Evolutionary conservation across 2,113 vertebrate genomes (phyloP).

Genomic region (Archilochus colubris): DNA sequence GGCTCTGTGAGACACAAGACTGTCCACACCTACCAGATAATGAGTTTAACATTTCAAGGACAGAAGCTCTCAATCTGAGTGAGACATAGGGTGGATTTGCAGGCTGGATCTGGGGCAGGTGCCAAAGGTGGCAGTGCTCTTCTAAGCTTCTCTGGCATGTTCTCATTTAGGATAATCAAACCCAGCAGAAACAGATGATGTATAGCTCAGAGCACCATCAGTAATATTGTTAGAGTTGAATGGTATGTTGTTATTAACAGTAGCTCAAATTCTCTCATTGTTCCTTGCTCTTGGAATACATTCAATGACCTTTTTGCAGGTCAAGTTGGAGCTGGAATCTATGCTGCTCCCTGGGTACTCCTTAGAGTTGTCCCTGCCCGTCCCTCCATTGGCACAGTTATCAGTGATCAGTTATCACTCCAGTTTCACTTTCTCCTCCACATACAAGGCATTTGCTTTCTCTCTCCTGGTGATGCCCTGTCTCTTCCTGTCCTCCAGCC

Average conservation of each 20-base stretch:
- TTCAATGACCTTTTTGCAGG: background rate
- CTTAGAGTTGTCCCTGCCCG: background rate
- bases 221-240: background rate
- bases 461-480: background rate
- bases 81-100: background rate
- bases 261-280: background rate
- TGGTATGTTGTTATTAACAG: background rate
- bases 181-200: background rate
- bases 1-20: constrained; percentile 3
- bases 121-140: background rate
- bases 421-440: background rate
- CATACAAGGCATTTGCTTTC: background rate
- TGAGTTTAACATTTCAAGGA: constrained; percentile 48
- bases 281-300: background rate
- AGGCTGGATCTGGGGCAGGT: background rate
- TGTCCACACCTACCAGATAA: constrained; percentile 26
- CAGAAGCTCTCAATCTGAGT: constrained; percentile 12
- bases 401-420: background rate
- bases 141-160: background rate
- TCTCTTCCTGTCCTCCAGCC: background rate
- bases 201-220: background rate
- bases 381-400: background rate
- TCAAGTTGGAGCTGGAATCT: background rate
- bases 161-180: background rate
- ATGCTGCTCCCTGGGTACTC: background rate